Percentiles rank a stretch among this genome's conserved stretches.
Conservation (phyloP, 2,797 vertebrate species). For the Arrhamphus sclerolepis region DNA sequence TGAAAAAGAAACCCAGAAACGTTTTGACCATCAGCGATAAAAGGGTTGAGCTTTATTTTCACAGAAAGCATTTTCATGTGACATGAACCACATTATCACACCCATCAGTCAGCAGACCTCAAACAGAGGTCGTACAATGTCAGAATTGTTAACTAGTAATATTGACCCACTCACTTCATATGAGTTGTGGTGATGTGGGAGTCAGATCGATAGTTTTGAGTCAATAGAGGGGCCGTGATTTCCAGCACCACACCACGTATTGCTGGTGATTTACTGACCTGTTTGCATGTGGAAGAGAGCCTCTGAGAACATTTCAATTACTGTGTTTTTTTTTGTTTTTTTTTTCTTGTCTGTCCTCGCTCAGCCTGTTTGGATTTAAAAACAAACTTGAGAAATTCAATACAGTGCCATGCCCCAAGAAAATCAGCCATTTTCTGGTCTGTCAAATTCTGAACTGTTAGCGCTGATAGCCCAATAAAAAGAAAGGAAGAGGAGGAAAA, state of each 20-base stretch:
- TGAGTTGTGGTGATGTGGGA: constrained; percentile 40
- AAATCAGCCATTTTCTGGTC: constrained; percentile 58
- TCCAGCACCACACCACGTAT: constrained; percentile 32
- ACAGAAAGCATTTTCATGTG: neutral
- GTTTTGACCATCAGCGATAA: too few relatives aligned
- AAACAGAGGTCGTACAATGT: constrained; percentile 4
- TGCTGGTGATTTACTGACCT: constrained; percentile 52
- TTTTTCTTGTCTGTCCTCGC: constrained; percentile 38
- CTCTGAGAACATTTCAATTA: constrained; percentile 58
- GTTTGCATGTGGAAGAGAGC: constrained; percentile 50
- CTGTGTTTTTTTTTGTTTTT: too few relatives aligned
- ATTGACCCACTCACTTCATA: constrained; percentile 48
- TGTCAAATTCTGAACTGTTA: constrained; percentile 50
- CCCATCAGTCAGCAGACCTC: constrained; percentile 7
- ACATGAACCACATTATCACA: neutral
- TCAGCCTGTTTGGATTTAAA: constrained; percentile 48
- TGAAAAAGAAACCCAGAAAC: too few relatives aligned
- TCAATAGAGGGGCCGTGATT: constrained; percentile 51
- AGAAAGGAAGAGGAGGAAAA: constrained; percentile 11
- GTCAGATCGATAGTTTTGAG: constrained; percentile 46
- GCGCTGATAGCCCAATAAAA: constrained; percentile 24
- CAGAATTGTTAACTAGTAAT: constrained; percentile 39
- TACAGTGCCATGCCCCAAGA: constrained; percentile 36
- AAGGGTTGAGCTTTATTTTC: neutral
- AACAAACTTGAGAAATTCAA: constrained; percentile 49